phyloP scores from a whole-genome alignment of 2,888 invertebrate species.

The Noctua fimbriata region DNA sequence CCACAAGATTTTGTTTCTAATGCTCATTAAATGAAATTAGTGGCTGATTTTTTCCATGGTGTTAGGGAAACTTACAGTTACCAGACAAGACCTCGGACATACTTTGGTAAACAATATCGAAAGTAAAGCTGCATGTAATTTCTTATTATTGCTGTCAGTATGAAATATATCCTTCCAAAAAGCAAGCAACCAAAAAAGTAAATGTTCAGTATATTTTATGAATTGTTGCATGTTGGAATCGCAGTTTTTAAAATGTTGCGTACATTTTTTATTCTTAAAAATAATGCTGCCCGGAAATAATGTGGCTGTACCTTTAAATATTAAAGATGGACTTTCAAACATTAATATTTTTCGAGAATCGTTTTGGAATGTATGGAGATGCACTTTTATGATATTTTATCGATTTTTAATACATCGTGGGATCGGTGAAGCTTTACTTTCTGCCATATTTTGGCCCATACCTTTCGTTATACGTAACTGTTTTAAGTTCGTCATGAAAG shows the following conservation, averaged over 20 bases:
- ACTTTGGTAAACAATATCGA: neutral
- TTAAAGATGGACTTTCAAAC: slow-evolving; percentile 29
- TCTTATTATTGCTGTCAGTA: neutral
- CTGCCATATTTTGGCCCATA: neutral
- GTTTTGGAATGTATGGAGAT: slow-evolving; percentile 13
- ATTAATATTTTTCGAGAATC: slow-evolving; percentile 21
- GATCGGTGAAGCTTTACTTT: neutral
- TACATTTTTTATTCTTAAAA: slow-evolving; percentile 24
- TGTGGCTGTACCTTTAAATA: slow-evolving; percentile 37
- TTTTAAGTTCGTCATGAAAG: neutral
- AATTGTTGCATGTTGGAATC: slow-evolving; percentile 8
- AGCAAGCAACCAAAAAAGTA: neutral
- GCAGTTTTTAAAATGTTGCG: slow-evolving; percentile 33
- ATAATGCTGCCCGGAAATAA: slow-evolving; percentile 26
- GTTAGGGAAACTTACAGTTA: neutral
- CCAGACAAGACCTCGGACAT: neutral
- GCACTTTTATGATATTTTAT: slow-evolving; percentile 38
- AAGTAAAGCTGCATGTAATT: neutral
- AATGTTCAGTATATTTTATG: slow-evolving; percentile 44
- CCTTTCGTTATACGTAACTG: neutral
- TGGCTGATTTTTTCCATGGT: neutral
- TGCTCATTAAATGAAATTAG: neutral
- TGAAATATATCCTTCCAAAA: neutral
- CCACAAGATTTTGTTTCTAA: neutral
- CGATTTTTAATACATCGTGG: slow-evolving; percentile 6